Evolutionary conservation across 2,888 invertebrate genomes (phyloP).

Genomic region (Cremastinae sp.): DNA sequence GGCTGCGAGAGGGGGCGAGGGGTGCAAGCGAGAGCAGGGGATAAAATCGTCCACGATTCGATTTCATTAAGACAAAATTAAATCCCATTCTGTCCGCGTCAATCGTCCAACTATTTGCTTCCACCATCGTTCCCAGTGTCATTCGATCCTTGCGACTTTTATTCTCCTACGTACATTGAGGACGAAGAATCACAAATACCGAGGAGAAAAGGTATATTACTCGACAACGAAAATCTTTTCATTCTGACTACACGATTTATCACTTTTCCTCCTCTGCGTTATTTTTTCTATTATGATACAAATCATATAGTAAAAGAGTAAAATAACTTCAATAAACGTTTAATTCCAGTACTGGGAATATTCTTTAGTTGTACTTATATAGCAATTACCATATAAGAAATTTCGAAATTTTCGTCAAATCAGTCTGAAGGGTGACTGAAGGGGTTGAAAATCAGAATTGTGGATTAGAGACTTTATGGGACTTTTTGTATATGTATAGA

Average conservation of each 20-base stretch:
- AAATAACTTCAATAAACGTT: too few relatives aligned
- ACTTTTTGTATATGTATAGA: too few relatives aligned
- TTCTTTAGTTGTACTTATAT: too few relatives aligned
- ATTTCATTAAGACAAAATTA: slow-evolving; percentile 62
- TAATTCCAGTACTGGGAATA: too few relatives aligned
- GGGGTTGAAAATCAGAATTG: too few relatives aligned
- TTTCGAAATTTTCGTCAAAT: too few relatives aligned
- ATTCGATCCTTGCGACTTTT: slow-evolving; percentile 9
- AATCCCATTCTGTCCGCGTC: slow-evolving; percentile 57
- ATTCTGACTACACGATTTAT: slow-evolving; percentile 41
- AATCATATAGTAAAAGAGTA: too few relatives aligned
- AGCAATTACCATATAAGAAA: too few relatives aligned
- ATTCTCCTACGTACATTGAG: slow-evolving; percentile 1
- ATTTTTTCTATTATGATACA: slow-evolving; percentile 18
- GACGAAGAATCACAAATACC: slow-evolving; percentile 37
- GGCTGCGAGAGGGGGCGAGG: not conserved
- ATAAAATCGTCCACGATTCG: slow-evolving; percentile 50
- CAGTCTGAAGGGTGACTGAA: too few relatives aligned
- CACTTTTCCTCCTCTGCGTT: slow-evolving; percentile 30
- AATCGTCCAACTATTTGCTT: slow-evolving; percentile 30
- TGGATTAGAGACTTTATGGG: too few relatives aligned
- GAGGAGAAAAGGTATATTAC: not conserved
- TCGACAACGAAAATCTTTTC: slow-evolving; percentile 40
- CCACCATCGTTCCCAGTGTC: slow-evolving; percentile 18
- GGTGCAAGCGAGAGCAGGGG: slow-evolving; percentile 6